Evolutionary conservation across 2,113 vertebrate genomes (phyloP), one percentile per base, ranked within the genome.

Genomic region (Stictonetta naevosa): DNA sequence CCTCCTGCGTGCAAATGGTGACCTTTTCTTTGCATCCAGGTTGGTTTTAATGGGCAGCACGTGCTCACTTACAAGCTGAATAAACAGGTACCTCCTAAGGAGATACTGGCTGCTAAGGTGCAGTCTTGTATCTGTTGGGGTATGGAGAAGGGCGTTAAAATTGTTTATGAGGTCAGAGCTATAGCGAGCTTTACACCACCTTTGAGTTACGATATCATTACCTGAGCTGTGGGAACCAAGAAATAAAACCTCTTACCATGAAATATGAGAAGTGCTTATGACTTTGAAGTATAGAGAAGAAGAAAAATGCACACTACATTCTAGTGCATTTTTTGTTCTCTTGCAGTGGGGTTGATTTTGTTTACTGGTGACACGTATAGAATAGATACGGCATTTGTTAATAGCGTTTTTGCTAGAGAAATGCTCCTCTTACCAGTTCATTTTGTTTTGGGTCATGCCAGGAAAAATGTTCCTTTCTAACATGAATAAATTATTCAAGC

Each of bases 141-240:
- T 94, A 73, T 3, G 6, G 83, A 88, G 93, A 96, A 91, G 63
- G 86, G 79, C 77, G 66, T 95, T 85, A 97, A 93, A 95, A 94
- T 95, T 91, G 85, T 95, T 97, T 97, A 95, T 0, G 69, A 94
- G 93, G 90, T 92, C 93, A 92, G 84, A 96, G 76, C 91, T 78
- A 6, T 74, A 92, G 88, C 1, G 1, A 92, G 94, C 79, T 56
- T 91, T 84, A 86, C 36, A 92, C 69, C 60, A 48, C 69, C 87
- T 92, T 36, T 97, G 96, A 97, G 69, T 97, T 97, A 97, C 4
- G 92, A 84, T 97, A 95, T 95, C 95, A 97, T 97, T 97, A 97
- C 92, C 67, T 91, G 92, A 94, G 97, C 95, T 86, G 89, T 38
- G 4, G 85, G 81, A 94, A 80, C 59, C 48, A 58, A 94, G 84